Percentiles rank a stretch among this genome's conserved stretches.
Evolutionary conservation across 1,140 invertebrate species (phyloP).

Genomic region (Phthorimaea operculella): DNA sequence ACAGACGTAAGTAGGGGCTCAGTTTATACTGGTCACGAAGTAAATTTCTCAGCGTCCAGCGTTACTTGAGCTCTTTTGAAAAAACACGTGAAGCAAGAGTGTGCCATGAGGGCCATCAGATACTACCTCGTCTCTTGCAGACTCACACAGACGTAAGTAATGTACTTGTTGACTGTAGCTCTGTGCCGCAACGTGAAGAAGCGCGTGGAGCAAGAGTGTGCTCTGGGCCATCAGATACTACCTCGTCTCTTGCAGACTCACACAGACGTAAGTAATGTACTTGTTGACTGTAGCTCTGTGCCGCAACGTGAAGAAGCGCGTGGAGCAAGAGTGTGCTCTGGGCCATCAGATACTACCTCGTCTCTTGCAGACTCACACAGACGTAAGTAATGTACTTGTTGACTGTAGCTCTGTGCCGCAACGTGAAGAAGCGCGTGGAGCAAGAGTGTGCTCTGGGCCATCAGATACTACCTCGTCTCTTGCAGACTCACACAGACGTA

Average conservation of each 20-base stretch:
- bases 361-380: conserved; percentile 92
- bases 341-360: conserved; percentile 73
- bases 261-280: conserved; percentile 88
- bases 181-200: conserved; percentile 92
- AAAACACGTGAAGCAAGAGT: conserved; percentile 81
- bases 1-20: conserved; percentile 85
- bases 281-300: too few relatives aligned
- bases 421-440: conserved; percentile 86
- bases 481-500: conserved; percentile 92
- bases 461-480: conserved; percentile 77
- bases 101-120: conserved; percentile 71
- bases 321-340: conserved; percentile 79
- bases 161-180: too few relatives aligned
- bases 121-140: conserved; percentile 81
- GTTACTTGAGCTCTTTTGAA: too few relatives aligned
- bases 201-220: conserved; percentile 80
- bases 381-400: too few relatives aligned
- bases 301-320: conserved; percentile 87
- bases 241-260: conserved; percentile 86
- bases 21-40: too few relatives aligned
- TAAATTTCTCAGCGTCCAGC: too few relatives aligned
- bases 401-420: conserved; percentile 84
- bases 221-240: conserved; percentile 71
- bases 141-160: conserved; percentile 90
- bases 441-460: conserved; percentile 77